Conservation (phyloP, 2,113 vertebrate species). For the Motacilla tschutschensis region DNA sequence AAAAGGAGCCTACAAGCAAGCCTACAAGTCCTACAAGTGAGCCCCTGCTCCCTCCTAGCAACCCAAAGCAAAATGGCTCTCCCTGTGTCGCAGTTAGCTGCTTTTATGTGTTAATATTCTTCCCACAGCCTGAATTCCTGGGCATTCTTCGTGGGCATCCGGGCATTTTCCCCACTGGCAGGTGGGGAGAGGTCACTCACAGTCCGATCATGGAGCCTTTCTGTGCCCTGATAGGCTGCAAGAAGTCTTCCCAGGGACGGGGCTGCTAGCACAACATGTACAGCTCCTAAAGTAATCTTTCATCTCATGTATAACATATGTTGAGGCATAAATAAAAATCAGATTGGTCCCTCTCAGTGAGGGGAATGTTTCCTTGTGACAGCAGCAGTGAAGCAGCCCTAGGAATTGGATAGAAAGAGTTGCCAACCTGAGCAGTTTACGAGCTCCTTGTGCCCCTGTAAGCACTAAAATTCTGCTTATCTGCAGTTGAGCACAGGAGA, state of each 20-base stretch:
- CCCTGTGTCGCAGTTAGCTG: not conserved
- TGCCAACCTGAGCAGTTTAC: not conserved
- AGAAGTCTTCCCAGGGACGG: not conserved
- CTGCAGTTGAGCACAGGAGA: not conserved
- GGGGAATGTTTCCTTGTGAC: not conserved
- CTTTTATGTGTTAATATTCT: not conserved
- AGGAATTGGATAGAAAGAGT: fast-evolving
- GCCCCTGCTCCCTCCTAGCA: not conserved
- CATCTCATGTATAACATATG: not conserved
- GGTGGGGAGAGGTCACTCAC: not conserved
- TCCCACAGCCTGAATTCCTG: not conserved
- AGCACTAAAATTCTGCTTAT: not conserved
- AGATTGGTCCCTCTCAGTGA: not conserved
- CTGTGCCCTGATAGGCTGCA: not conserved
- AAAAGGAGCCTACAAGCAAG: not conserved
- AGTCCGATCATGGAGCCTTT: not conserved
- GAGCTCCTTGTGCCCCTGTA: not conserved
- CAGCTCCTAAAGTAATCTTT: not conserved
- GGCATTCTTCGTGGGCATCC: not conserved
- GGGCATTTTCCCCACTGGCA: too few relatives aligned
- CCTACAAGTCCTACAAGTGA: not conserved
- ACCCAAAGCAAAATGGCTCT: not conserved
- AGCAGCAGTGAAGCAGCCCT: not conserved
- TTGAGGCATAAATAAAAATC: not conserved
- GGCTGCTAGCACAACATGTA: not conserved